A percentile compares a stretch with the other conserved stretches of the same genome.
Conservation (phyloP, 2,888 invertebrate genomes). For the Chelonus formosanus region DNA sequence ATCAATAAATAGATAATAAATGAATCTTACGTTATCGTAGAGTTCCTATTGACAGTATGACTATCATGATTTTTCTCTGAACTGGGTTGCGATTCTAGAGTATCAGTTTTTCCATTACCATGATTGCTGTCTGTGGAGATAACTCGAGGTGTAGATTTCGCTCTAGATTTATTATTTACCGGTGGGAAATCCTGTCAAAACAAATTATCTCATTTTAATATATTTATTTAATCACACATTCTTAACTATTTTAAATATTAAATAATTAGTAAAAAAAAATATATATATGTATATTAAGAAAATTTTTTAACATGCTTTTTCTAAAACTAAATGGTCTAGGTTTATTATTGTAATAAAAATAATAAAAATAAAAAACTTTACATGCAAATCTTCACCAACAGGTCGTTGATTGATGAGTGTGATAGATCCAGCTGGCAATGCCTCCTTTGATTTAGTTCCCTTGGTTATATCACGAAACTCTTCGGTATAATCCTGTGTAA, state of each 20-base stretch:
- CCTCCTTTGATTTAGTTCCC: slow-evolving; percentile 88
- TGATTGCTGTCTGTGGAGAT: slow-evolving; percentile 62
- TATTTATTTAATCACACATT: too few relatives aligned
- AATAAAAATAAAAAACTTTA: slow-evolving; percentile 66
- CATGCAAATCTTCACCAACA: slow-evolving; percentile 94
- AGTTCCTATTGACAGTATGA: slow-evolving; percentile 67
- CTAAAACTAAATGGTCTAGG: background rate
- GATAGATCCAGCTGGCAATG: slow-evolving; percentile 90
- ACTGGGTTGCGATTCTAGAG: slow-evolving; percentile 59
- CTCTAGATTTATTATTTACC: slow-evolving; percentile 66
- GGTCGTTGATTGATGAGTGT: slow-evolving; percentile 95
- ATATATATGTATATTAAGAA: too few relatives aligned
- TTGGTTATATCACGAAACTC: slow-evolving; percentile 97
- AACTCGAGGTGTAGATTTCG: slow-evolving; percentile 63
- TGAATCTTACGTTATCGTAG: slow-evolving; percentile 71
- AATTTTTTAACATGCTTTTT: too few relatives aligned
- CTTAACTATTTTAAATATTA: too few relatives aligned
- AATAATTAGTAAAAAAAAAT: too few relatives aligned
- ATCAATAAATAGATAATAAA: slow-evolving; percentile 44
- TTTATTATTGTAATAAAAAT: slow-evolving; percentile 3
- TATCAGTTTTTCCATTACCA: slow-evolving; percentile 65
- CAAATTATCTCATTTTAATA: background rate
- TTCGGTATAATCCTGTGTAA: slow-evolving; percentile 91
- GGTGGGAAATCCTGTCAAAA: slow-evolving; percentile 70
- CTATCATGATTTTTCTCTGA: slow-evolving; percentile 60